phyloP scores from a whole-genome alignment of 2,113 vertebrate species.

The Thalassarche chlororhynchos region DNA sequence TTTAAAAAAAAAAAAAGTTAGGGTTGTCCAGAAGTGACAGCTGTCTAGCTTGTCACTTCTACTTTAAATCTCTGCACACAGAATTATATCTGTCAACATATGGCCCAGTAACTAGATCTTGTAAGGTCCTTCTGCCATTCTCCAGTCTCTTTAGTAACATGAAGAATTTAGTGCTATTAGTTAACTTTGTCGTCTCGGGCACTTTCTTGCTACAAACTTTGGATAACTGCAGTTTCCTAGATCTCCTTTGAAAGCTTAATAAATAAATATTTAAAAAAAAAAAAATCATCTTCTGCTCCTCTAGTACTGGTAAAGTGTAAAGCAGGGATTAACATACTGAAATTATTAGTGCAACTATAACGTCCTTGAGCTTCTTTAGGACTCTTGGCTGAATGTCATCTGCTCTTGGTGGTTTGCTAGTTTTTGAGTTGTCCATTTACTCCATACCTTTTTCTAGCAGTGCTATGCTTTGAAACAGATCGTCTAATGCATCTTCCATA shows the following conservation, averaged over 20 bases:
- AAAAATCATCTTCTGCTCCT: background rate
- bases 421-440: background rate
- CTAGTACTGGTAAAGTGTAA: background rate
- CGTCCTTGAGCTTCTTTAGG: background rate
- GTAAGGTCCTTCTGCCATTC: background rate
- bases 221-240: background rate
- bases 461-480: background rate
- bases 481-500: background rate
- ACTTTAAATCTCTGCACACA: background rate
- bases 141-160: background rate
- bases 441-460: background rate
- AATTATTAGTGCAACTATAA: background rate
- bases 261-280: background rate
- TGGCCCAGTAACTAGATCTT: background rate
- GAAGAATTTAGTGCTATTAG: background rate
- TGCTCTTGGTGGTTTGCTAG: background rate
- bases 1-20: background rate
- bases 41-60: background rate
- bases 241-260: background rate
- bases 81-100: background rate
- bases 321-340: background rate
- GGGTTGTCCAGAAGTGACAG: background rate
- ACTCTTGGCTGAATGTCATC: background rate
- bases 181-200: background rate
- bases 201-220: background rate